These are phyloP conservation scores for Oreotrochilus melanogaster DNA, from an alignment of 2,113 vertebrate genomes.

Conservation along the genomic window DNA sequence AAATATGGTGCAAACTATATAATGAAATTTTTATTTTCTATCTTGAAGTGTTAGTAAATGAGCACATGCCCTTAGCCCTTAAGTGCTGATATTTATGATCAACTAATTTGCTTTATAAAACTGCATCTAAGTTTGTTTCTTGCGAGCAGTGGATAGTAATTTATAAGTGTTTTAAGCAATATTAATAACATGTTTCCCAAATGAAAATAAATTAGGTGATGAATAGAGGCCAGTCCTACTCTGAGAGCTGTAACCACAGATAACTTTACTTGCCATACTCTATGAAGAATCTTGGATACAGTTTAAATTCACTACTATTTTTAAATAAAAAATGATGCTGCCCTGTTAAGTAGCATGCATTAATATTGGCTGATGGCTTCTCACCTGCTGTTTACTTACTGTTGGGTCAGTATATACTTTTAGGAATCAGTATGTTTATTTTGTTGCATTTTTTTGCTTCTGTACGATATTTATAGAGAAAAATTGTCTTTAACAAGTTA, in stretches of 20 bases:
- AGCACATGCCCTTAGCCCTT: not conserved
- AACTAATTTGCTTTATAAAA: not conserved
- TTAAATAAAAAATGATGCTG: not conserved
- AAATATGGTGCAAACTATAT: not conserved
- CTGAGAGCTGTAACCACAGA: not conserved
- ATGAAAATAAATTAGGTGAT: not conserved
- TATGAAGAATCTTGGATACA: not conserved
- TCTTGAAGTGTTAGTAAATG: not conserved
- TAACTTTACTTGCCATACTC: not conserved
- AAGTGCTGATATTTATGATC: not conserved
- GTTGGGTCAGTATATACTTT: not conserved
- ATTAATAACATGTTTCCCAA: not conserved
- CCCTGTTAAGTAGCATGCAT: not conserved
- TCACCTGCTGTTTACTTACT: not conserved
- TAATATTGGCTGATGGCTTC: not conserved
- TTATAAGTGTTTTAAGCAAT: not conserved
- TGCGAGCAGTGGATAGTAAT: not conserved
- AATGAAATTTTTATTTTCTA: not conserved
- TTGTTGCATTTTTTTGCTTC: not conserved
- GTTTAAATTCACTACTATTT: not conserved
- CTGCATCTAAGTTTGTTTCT: not conserved
- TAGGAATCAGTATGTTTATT: not conserved
- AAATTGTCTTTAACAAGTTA: conserved; percentile 15
- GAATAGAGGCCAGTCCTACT: not conserved
- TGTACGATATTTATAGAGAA: not conserved